Evolutionary conservation across 30 jellyfish, hydroid and myxozoan genomes (phyloP).

Genomic region (Chironex yamaguchii): DNA sequence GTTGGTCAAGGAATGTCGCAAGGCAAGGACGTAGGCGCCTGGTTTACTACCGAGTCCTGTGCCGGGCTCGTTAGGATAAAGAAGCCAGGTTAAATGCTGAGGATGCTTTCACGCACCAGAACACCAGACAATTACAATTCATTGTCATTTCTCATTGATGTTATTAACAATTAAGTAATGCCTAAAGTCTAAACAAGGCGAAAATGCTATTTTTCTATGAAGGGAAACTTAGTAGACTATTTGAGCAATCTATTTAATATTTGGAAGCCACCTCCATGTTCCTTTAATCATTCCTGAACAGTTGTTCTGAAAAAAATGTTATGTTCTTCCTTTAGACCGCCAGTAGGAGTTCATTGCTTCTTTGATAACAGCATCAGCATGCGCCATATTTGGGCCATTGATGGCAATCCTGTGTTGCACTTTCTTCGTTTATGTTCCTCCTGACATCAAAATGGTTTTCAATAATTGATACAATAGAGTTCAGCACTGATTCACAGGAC

Average conservation of each 20-base stretch:
- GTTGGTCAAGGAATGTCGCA: too few species aligned
- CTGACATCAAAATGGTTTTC: conserved; percentile 35
- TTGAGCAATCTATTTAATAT: conserved; percentile 6
- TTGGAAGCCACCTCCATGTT: conserved; percentile 11
- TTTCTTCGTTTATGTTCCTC: conserved; percentile 27
- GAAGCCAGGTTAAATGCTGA: too few species aligned
- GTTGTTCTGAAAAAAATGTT: conserved; percentile 26
- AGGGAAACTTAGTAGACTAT: background rate
- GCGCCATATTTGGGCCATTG: conserved; percentile 41
- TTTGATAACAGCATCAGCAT: conserved; percentile 21
- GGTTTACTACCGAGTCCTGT: too few species aligned
- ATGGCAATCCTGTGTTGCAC: conserved; percentile 40
- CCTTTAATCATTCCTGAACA: conserved; percentile 27
- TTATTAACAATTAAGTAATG: conserved; percentile 7
- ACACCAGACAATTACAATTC: too few species aligned
- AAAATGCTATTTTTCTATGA: background rate
- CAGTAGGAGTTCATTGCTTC: conserved; percentile 47
- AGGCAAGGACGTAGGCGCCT: too few species aligned
- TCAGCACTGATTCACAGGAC: conserved; percentile 42
- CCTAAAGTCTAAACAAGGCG: conserved; percentile 8
- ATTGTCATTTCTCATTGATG: background rate
- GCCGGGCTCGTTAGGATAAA: too few species aligned
- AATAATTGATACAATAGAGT: conserved; percentile 27
- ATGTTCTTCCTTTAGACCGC: conserved; percentile 28
- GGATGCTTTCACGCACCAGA: too few species aligned